These are phyloP conservation scores for Enteromius fasciolatus DNA, from an alignment of 2,797 vertebrate genomes.

Conservation along the genomic window DNA sequence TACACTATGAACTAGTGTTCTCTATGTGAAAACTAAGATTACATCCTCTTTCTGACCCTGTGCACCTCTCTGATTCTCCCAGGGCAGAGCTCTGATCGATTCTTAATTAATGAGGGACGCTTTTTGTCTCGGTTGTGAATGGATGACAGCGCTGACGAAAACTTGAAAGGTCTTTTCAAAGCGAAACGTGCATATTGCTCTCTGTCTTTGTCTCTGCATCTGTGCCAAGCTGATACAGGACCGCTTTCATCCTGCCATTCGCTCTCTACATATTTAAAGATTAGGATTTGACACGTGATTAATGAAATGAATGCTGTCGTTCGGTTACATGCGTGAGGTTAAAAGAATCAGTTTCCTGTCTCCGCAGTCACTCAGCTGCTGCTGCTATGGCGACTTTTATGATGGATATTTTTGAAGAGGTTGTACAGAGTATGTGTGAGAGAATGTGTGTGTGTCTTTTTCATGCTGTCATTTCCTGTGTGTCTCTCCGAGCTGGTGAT, in stretches of 20 bases:
- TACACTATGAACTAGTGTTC: constrained; percentile 2
- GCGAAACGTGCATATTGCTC: background rate
- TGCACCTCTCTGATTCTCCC: constrained; percentile 18
- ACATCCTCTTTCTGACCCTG: constrained; percentile 7
- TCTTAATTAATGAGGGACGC: constrained; percentile 42
- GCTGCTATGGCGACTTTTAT: constrained; percentile 31
- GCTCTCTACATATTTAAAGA: constrained; percentile 29
- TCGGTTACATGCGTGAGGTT: background rate
- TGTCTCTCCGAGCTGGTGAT: constrained; percentile 53
- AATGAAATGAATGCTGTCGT: constrained; percentile 23
- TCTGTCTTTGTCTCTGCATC: constrained; percentile 1
- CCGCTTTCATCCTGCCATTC: background rate
- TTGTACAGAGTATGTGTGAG: background rate
- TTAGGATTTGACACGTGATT: background rate
- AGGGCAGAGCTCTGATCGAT: constrained; percentile 45
- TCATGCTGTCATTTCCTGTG: constrained; percentile 56
- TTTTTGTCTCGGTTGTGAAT: background rate
- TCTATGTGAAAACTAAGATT: constrained; percentile 24
- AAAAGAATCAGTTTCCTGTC: constrained; percentile 26
- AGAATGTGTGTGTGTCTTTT: constrained; percentile 33
- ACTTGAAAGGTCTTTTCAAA: constrained; percentile 21
- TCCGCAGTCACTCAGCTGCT: constrained; percentile 15
- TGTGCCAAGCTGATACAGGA: constrained; percentile 4
- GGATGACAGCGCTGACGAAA: constrained; percentile 9
- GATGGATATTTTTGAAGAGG: constrained; percentile 17